Conservation (phyloP, 2,888 invertebrate genomes). For the Xylophagus ater region DNA sequence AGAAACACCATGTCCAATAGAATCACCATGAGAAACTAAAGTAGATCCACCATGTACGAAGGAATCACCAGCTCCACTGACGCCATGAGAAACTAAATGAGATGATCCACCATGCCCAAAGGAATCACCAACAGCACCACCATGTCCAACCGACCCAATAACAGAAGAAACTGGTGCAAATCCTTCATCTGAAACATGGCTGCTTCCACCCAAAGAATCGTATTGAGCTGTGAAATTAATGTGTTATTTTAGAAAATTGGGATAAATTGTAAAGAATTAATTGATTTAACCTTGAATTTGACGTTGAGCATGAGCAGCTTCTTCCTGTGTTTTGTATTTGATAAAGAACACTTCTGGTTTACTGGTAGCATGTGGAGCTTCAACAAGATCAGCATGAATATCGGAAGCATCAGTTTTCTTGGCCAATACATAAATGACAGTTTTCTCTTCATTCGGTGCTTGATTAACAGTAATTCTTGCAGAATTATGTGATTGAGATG, state of each 20-base stretch:
- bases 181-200: conserved; percentile 34
- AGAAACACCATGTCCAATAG: background rate
- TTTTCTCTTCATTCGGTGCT: conserved; percentile 29
- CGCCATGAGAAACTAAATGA: background rate
- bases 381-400: conserved; percentile 29
- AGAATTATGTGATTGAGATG: conserved; percentile 25
- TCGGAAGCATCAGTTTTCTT: conserved; percentile 33
- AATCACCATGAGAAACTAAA: too few species aligned
- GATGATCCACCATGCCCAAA: conserved; percentile 10
- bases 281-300: conserved; percentile 32
- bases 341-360: conserved; percentile 39
- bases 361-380: conserved; percentile 28
- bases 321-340: conserved; percentile 37
- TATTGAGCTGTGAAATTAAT: conserved; percentile 35
- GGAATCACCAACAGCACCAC: background rate
- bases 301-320: conserved; percentile 36
- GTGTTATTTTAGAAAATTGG: too few species aligned
- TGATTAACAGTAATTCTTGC: conserved; percentile 24
- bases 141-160: conserved; percentile 28
- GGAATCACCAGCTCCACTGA: too few species aligned
- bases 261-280: too few species aligned
- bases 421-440: too few species aligned
- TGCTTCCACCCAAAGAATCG: conserved; percentile 34
- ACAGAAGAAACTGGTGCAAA: conserved; percentile 34
- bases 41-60: too few species aligned